phyloP scores from a whole-genome alignment of 2,888 invertebrate species.

The Stramonita haemastoma region DNA sequence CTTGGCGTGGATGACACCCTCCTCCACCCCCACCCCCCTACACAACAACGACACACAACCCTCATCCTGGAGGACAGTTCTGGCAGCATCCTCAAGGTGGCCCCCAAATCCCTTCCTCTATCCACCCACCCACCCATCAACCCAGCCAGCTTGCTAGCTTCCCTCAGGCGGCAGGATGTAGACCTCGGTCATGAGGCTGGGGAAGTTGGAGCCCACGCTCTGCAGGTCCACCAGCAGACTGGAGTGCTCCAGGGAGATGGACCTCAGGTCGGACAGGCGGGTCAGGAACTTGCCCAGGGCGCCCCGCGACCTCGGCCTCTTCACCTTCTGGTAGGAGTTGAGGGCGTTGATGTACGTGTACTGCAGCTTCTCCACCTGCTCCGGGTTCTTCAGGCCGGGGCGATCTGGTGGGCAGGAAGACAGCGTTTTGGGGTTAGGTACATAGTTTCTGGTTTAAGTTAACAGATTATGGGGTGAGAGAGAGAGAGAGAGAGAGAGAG shows the following conservation, averaged over 20 bases:
- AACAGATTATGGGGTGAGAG: no score
- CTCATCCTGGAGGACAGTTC: no score
- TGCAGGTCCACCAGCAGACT: constrained; percentile 86
- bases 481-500: not conserved
- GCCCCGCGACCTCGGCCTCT: constrained; percentile 67
- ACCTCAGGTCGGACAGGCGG: constrained; percentile 94
- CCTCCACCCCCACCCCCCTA: no score
- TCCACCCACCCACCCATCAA: no score
- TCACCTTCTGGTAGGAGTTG: constrained; percentile 92
- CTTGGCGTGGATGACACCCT: no score
- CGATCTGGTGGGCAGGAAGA: constrained; percentile 82
- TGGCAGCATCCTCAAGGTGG: no score
- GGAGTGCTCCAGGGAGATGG: constrained; percentile 96
- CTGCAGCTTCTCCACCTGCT: constrained; percentile 97
- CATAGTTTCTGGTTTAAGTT: no score
- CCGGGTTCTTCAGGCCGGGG: constrained; percentile 91
- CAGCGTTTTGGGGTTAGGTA: no score
- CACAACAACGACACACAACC: no score
- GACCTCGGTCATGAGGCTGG: constrained; percentile 45
- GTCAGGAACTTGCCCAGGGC: constrained; percentile 93
- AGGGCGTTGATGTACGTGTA: constrained; percentile 95
- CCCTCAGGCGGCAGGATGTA: constrained; percentile 44
- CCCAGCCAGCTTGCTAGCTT: constrained; percentile 8
- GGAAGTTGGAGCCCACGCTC: constrained; percentile 26
- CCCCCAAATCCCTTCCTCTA: no score